phyloP scores from a whole-genome alignment of 2,113 vertebrate genomes.

The Hemicordylus capensis region DNA sequence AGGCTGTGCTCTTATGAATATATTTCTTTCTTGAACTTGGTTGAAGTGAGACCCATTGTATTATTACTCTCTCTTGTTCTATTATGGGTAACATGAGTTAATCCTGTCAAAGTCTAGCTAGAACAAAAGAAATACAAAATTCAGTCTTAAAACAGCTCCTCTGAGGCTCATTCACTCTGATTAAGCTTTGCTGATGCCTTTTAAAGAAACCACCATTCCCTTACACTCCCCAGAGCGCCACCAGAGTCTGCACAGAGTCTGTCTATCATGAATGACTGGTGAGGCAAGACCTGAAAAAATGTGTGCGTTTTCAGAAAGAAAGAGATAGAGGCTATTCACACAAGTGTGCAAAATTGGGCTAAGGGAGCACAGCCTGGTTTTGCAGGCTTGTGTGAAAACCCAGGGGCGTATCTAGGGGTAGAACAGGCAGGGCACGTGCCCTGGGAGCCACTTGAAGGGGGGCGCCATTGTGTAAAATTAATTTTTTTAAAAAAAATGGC shows the following conservation, averaged over 20 bases:
- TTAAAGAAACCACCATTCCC: constrained; percentile 17
- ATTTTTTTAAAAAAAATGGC: too few relatives aligned
- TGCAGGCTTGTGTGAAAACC: too few relatives aligned
- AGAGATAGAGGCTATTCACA: too few relatives aligned
- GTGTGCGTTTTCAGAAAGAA: neutral
- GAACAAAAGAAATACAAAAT: constrained; percentile 46
- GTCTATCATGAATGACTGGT: constrained; percentile 8
- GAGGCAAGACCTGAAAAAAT: neutral
- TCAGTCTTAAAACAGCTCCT: constrained; percentile 13
- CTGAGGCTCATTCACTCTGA: constrained; percentile 4
- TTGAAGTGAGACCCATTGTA: constrained; percentile 17
- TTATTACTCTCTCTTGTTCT: constrained; percentile 19
- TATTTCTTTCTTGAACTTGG: constrained; percentile 12
- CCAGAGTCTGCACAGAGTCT: neutral
- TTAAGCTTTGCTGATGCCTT: constrained; percentile 26
- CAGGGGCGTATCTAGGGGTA: too few relatives aligned
- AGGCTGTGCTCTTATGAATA: constrained; percentile 9
- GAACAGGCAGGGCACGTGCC: too few relatives aligned
- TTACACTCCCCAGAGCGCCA: neutral
- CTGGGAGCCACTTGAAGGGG: too few relatives aligned
- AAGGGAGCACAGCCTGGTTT: too few relatives aligned
- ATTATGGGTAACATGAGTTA: constrained; percentile 37
- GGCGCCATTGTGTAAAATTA: too few relatives aligned
- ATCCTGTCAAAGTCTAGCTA: constrained; percentile 42
- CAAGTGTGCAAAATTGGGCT: too few relatives aligned